These are phyloP conservation scores for Acanthosepion pharaonis DNA, from an alignment of 2,888 invertebrate species.

Conservation along the genomic window DNA sequence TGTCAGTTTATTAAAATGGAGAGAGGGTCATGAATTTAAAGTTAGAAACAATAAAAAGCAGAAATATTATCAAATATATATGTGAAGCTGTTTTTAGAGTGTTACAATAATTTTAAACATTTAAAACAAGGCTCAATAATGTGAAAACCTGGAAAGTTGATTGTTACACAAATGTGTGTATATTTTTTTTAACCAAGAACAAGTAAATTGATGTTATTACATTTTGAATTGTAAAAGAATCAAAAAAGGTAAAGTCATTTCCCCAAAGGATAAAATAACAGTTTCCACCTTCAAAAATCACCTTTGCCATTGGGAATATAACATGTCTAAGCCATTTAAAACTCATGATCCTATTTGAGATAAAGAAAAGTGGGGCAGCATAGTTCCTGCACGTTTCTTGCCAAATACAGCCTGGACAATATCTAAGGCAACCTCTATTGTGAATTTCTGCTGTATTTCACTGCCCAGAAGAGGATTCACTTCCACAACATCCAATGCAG, in stretches of 20 bases:
- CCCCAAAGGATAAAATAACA: neutral
- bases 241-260: neutral
- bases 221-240: neutral
- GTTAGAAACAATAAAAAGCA: too few species aligned
- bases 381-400: slow-evolving; percentile 65
- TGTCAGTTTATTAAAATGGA: too few species aligned
- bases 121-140: too few species aligned
- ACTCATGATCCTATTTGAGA: neutral
- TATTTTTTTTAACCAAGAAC: neutral
- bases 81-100: too few species aligned
- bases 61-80: too few species aligned
- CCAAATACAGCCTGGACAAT: slow-evolving; percentile 82
- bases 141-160: too few species aligned
- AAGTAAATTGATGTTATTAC: neutral
- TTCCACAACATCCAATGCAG: slow-evolving; percentile 90
- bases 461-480: slow-evolving; percentile 89
- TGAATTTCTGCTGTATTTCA: slow-evolving; percentile 80
- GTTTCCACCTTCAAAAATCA: neutral
- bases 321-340: neutral
- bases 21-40: too few species aligned
- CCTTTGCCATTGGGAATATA: neutral
- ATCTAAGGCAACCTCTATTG: slow-evolving; percentile 84
- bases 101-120: too few species aligned
- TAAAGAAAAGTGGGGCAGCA: slow-evolving; percentile 52
- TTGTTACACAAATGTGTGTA: too few species aligned